Percentiles rank a stretch among this genome's conserved stretches.
Conservation (phyloP, 2,797 vertebrate species). For the Rhinoraja longicauda region DNA sequence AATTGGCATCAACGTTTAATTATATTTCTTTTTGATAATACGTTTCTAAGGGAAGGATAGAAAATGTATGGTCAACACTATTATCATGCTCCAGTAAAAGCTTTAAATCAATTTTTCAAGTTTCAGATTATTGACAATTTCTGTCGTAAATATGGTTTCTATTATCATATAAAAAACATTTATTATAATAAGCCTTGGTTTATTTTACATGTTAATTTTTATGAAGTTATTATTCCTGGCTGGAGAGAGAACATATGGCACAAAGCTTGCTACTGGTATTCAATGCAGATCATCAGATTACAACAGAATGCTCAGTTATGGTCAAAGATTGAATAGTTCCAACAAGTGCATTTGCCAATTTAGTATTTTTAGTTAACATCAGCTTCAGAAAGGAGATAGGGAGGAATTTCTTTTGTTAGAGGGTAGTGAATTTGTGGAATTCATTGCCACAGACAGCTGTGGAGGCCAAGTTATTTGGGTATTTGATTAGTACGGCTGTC, state of each 20-base stretch:
- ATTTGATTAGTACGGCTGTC: no score
- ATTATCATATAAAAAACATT: not conserved
- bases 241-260: not conserved
- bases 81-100: not conserved
- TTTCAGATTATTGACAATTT: not conserved
- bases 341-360: not conserved
- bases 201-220: no score
- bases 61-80: not conserved
- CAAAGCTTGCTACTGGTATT: not conserved
- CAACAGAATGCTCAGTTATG: not conserved
- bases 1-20: not conserved
- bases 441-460: no score
- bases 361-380: no score
- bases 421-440: no score
- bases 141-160: not conserved
- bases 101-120: not conserved
- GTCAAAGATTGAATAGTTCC: not conserved
- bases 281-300: not conserved
- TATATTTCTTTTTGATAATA: not conserved
- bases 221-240: not conserved
- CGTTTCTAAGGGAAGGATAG: not conserved
- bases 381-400: no score
- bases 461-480: no score
- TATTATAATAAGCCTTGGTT: not conserved
- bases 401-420: no score